phyloP scores from a whole-genome alignment of 1,140 invertebrate genomes.

The Vanessa atalanta region DNA sequence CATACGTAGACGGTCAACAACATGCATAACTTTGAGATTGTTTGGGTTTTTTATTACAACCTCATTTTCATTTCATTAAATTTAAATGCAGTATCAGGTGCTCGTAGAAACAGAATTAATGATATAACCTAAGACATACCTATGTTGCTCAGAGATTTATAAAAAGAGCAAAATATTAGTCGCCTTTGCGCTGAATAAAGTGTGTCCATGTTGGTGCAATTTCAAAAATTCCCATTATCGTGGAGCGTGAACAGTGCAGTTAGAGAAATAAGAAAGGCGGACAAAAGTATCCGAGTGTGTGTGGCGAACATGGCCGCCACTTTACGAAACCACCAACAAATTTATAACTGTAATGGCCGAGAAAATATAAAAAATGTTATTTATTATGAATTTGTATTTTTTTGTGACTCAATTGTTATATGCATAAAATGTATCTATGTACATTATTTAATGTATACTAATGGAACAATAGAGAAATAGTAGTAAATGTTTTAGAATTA shows the following conservation, averaged over 20 bases:
- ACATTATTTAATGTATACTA: too few relatives aligned
- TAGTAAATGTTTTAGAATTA: too few relatives aligned
- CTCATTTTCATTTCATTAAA: too few relatives aligned
- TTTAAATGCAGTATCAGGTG: too few relatives aligned
- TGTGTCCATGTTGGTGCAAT: conserved; percentile 70
- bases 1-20: background rate
- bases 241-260: conserved; percentile 48
- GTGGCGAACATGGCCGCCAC: conserved; percentile 26
- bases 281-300: conserved; percentile 53
- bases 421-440: too few relatives aligned
- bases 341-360: background rate
- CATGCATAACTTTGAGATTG: background rate
- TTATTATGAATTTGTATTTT: background rate
- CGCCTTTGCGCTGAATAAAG: conserved; percentile 49
- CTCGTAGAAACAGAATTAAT: conserved; percentile 17
- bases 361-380: background rate
- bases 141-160: conserved; percentile 26
- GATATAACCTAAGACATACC: conserved; percentile 26
- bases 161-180: conserved; percentile 61
- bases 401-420: too few relatives aligned
- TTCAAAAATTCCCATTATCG: conserved; percentile 72
- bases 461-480: too few relatives aligned
- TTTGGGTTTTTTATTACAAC: too few relatives aligned
- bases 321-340: background rate
- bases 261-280: conserved; percentile 57